phyloP scores from a whole-genome alignment of 1,140 invertebrate genomes.

The Apis laboriosa region DNA sequence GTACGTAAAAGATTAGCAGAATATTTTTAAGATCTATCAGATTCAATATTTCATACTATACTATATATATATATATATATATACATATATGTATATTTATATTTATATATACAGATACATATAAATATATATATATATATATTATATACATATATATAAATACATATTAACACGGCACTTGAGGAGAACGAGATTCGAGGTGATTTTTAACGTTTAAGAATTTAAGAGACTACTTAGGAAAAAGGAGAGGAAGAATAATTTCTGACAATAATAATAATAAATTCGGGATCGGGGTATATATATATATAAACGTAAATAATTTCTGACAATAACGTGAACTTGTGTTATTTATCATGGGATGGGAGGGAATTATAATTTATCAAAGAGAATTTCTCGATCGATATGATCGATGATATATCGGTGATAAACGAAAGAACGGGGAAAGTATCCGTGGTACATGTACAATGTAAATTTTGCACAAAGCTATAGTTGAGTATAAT shows the following conservation, averaged over 20 bases:
- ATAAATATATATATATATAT: constrained; percentile 55
- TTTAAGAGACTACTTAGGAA: constrained; percentile 31
- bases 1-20: constrained; percentile 73
- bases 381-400: constrained; percentile 20
- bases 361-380: not conserved
- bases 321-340: constrained; percentile 66
- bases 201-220: constrained; percentile 50
- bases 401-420: constrained; percentile 6
- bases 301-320: constrained; percentile 17
- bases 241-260: constrained; percentile 23
- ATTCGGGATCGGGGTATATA: constrained; percentile 21
- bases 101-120: constrained; percentile 51
- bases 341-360: constrained; percentile 34
- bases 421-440: constrained; percentile 6
- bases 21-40: constrained; percentile 80
- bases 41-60: constrained; percentile 77
- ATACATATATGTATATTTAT: constrained; percentile 43
- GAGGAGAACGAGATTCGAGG: constrained; percentile 32
- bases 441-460: constrained; percentile 52
- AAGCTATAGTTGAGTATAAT: constrained; percentile 73
- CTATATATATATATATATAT: constrained; percentile 49
- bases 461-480: constrained; percentile 79
- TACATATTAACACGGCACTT: constrained; percentile 35
- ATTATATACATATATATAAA: constrained; percentile 29
- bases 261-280: constrained; percentile 55